Evolutionary conservation across 2,113 vertebrate species (phyloP).

Genomic region (Myrmophylax atrothorax): DNA sequence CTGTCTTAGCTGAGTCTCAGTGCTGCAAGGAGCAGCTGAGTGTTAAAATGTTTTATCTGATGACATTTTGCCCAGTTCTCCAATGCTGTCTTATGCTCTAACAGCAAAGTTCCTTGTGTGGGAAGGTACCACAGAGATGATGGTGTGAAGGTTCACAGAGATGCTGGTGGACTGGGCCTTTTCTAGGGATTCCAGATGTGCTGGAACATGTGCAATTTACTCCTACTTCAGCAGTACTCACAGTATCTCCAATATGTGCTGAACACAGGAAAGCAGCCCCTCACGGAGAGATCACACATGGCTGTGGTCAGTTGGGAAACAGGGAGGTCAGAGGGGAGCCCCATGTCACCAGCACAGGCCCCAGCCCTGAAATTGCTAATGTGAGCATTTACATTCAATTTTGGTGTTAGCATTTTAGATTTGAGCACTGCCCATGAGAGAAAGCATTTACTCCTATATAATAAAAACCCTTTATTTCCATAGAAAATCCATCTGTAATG

Average conservation of each 20-base stretch:
- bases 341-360: neutral
- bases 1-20: accelerated
- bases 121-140: neutral
- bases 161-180: neutral
- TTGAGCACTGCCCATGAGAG: neutral
- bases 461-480: neutral
- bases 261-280: neutral
- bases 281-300: neutral
- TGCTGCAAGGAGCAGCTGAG: neutral
- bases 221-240: neutral
- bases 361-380: neutral
- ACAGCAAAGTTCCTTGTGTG: neutral
- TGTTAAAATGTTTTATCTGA: neutral
- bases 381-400: neutral
- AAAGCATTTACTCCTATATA: neutral
- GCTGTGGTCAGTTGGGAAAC: neutral
- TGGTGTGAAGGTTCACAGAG: no score
- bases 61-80: neutral
- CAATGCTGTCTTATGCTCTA: neutral
- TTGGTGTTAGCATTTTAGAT: neutral
- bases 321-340: neutral
- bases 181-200: neutral
- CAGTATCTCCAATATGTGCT: neutral
- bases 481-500: neutral
- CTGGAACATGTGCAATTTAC: neutral